A percentile compares a stretch with the other conserved stretches of the same genome.
phyloP scores from a whole-genome alignment of 2,888 invertebrate species.

The Xestia xanthographa region DNA sequence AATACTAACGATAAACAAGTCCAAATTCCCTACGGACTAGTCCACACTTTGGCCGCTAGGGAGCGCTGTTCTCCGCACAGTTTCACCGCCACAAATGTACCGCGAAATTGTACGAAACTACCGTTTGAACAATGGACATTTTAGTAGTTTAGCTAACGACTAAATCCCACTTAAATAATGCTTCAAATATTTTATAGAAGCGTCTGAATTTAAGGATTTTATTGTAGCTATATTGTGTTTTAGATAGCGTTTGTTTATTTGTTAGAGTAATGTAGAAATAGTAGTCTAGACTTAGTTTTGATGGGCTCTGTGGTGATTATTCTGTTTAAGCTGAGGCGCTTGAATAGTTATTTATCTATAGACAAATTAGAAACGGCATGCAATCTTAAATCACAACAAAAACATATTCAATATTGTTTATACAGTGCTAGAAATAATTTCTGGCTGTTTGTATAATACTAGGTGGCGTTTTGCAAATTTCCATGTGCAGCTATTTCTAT shows the following conservation, averaged over 20 bases:
- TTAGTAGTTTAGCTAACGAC: slow-evolving; percentile 80
- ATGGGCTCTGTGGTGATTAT: not conserved
- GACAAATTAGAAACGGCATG: not conserved
- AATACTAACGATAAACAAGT: slow-evolving; percentile 62
- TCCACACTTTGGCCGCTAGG: slow-evolving; percentile 60
- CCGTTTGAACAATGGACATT: slow-evolving; percentile 79
- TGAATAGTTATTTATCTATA: no score
- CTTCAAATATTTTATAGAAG: slow-evolving; percentile 70
- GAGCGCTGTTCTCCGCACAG: slow-evolving; percentile 66
- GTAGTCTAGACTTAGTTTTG: not conserved
- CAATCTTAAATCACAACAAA: not conserved
- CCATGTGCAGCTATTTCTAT: not conserved
- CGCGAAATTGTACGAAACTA: slow-evolving; percentile 79
- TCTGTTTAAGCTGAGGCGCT: not conserved
- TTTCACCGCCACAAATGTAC: slow-evolving; percentile 77
- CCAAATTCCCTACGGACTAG: slow-evolving; percentile 57
- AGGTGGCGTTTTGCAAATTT: not conserved
- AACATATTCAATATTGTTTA: no score
- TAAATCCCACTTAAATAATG: slow-evolving; percentile 77
- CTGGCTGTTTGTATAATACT: not conserved
- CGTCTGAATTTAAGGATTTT: slow-evolving; percentile 57
- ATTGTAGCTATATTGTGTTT: slow-evolving; percentile 51
- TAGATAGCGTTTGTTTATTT: slow-evolving; percentile 20
- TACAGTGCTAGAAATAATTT: not conserved
- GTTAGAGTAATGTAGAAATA: not conserved